These are phyloP conservation scores for Ectemnius cavifrons DNA, from an alignment of 2,888 invertebrate genomes.

Conservation along the genomic window DNA sequence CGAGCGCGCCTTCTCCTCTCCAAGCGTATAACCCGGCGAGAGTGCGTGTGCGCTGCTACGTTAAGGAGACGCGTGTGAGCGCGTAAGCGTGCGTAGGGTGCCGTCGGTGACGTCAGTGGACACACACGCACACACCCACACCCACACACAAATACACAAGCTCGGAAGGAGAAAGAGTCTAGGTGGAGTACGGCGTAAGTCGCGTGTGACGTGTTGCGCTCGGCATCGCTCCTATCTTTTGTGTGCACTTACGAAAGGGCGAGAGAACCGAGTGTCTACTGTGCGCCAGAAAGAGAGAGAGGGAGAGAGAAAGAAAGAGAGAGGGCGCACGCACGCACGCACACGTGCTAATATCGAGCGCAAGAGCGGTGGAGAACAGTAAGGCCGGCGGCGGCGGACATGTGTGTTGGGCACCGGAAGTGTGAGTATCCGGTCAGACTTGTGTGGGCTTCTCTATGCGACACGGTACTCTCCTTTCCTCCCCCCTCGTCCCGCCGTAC, in stretches of 20 bases:
- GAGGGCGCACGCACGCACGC: conserved; percentile 25
- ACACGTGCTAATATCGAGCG: conserved; percentile 55
- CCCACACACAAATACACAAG: not conserved
- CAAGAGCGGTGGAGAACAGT: conserved; percentile 49
- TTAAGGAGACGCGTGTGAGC: not conserved
- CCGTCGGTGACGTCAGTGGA: conserved; percentile 50
- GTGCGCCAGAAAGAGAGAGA: too few species aligned
- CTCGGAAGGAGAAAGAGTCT: not conserved
- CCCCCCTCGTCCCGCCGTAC: not conserved
- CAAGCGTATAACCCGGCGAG: conserved; percentile 17
- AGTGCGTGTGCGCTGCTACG: conserved; percentile 26
- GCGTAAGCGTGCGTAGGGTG: conserved; percentile 46
- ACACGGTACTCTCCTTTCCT: conserved; percentile 57
- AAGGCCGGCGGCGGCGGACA: conserved; percentile 66
- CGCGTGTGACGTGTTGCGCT: conserved; percentile 46
- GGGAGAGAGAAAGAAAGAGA: not conserved
- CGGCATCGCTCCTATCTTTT: conserved; percentile 37
- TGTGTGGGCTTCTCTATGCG: conserved; percentile 76
- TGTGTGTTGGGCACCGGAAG: conserved; percentile 77
- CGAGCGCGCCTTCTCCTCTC: too few species aligned
- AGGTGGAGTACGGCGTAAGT: conserved; percentile 34
- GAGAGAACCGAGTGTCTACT: not conserved
- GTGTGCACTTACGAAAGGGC: conserved; percentile 37
- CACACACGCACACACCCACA: not conserved
- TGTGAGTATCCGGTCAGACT: conserved; percentile 78